These are phyloP conservation scores for Eurystomus gularis DNA, from an alignment of 2,113 vertebrate species.

Conservation along the genomic window DNA sequence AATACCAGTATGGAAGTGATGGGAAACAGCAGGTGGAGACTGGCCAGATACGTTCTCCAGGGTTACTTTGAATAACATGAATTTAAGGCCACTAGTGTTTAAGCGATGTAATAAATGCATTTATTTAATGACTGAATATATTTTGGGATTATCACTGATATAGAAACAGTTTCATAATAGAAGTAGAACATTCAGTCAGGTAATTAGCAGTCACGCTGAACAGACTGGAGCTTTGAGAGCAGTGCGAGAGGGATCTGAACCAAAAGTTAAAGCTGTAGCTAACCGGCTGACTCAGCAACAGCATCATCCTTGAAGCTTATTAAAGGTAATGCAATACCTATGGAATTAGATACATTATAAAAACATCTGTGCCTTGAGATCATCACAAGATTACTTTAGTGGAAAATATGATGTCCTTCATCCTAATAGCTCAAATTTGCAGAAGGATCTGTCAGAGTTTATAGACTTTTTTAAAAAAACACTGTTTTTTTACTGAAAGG, in stretches of 20 bases:
- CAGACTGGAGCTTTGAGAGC: background rate
- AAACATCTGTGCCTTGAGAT: conserved; percentile 21
- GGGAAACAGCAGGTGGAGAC: background rate
- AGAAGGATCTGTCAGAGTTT: background rate
- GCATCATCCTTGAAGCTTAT: background rate
- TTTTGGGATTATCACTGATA: background rate
- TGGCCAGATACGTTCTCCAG: background rate
- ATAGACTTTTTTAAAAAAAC: background rate
- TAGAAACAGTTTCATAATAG: background rate
- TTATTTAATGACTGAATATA: background rate
- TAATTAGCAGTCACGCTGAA: background rate
- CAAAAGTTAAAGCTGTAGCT: background rate
- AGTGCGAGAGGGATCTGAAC: background rate
- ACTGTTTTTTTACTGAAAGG: background rate
- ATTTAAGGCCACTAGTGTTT: background rate
- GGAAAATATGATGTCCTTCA: conserved; percentile 15
- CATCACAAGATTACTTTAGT: background rate
- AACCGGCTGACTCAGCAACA: conserved; percentile 41
- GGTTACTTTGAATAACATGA: background rate
- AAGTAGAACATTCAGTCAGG: background rate
- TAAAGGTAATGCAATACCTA: background rate
- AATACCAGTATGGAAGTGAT: background rate
- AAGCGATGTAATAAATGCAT: background rate
- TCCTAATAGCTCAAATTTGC: background rate
- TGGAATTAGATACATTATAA: conserved; percentile 3